These are phyloP conservation scores for Danaus melanippus DNA, from an alignment of 1,140 invertebrate species.

Conservation along the genomic window DNA sequence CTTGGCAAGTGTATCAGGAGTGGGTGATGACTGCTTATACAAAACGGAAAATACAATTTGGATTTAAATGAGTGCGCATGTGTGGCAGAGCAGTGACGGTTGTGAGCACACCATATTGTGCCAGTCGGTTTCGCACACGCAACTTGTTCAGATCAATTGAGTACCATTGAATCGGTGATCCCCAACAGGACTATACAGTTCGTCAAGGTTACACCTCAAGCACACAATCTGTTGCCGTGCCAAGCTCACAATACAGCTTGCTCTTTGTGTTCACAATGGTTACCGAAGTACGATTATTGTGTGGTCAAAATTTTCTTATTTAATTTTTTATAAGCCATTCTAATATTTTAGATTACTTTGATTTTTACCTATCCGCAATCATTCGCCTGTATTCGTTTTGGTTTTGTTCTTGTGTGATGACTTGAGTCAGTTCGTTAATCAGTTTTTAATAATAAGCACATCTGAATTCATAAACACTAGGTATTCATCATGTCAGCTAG, in stretches of 20 bases:
- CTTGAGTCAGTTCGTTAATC: no score
- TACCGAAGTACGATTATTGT: conserved; percentile 4
- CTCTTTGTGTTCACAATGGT: conserved; percentile 10
- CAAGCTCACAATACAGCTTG: conserved; percentile 18
- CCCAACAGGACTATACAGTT: conserved; percentile 44
- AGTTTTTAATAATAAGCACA: neutral
- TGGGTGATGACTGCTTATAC: conserved; percentile 2
- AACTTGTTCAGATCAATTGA: conserved; percentile 66
- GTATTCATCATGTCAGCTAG: conserved; percentile 34
- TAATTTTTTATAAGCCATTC: no score
- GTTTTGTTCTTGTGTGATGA: no score
- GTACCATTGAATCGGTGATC: conserved; percentile 52
- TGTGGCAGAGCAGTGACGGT: conserved; percentile 12
- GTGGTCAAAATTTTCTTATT: no score
- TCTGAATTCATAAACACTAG: conserved; percentile 14
- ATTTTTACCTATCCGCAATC: no score
- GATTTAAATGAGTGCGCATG: conserved; percentile 18
- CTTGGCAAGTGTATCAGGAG: conserved; percentile 10
- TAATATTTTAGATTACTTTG: no score
- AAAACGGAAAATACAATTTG: conserved; percentile 14
- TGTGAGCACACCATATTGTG: conserved; percentile 33
- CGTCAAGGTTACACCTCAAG: conserved; percentile 54
- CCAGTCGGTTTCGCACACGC: conserved; percentile 50
- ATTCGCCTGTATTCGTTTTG: no score
- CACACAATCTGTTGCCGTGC: conserved; percentile 34